phyloP scores from a whole-genome alignment of 2,888 invertebrate genomes.

The Digitonthophagus gazella region DNA sequence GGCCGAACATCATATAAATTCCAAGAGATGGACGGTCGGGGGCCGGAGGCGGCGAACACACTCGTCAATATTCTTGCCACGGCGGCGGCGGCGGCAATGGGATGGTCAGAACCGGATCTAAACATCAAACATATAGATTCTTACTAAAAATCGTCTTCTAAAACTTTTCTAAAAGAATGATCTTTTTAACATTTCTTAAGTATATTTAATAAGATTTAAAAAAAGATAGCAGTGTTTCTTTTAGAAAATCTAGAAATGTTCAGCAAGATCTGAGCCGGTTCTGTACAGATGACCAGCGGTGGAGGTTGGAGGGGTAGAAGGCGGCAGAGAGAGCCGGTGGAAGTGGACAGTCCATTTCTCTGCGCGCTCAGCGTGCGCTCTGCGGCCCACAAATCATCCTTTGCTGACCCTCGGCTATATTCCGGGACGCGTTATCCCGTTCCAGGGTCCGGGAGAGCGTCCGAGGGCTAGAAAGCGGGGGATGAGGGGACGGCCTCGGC shows the following conservation, averaged over 20 bases:
- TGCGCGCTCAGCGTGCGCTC: conserved; percentile 42
- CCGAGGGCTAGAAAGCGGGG: background rate
- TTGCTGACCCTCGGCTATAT: conserved; percentile 39
- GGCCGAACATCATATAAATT: conserved; percentile 52
- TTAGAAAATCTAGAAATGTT: too few relatives aligned
- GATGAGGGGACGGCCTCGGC: background rate
- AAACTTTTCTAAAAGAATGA: background rate
- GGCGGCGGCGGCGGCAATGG: background rate
- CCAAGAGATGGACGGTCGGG: conserved; percentile 47
- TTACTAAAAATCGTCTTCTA: background rate
- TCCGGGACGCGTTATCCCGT: conserved; percentile 34
- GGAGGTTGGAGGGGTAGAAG: conserved; percentile 33
- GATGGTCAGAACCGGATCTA: background rate
- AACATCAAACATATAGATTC: background rate
- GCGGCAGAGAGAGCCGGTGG: conserved; percentile 39
- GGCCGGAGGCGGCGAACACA: conserved; percentile 31
- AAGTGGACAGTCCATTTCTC: conserved; percentile 52
- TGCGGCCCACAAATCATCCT: conserved; percentile 45
- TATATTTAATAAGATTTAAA: too few relatives aligned
- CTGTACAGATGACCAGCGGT: background rate
- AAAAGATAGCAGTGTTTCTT: too few relatives aligned
- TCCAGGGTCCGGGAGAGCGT: conserved; percentile 19
- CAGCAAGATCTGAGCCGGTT: background rate
- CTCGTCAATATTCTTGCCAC: conserved; percentile 36
- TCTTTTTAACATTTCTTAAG: too few relatives aligned